These are phyloP conservation scores for Pristiophorus japonicus DNA, from an alignment of 2,113 vertebrate species.

Conservation along the genomic window DNA sequence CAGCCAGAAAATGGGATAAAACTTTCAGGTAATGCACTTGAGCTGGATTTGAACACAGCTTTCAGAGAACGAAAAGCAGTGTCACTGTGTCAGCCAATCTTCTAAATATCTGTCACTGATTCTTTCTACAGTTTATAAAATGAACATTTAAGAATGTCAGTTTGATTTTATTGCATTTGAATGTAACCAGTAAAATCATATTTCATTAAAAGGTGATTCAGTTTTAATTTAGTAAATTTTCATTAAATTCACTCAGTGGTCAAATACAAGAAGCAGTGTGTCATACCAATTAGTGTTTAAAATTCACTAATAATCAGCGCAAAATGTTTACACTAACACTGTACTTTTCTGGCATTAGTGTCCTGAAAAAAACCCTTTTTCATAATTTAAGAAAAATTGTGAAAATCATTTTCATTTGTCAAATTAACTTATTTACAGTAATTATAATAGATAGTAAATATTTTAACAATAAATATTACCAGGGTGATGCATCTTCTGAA, in stretches of 20 bases:
- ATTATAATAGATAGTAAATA: background rate
- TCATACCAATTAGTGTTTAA: conserved; percentile 75
- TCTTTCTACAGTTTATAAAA: background rate
- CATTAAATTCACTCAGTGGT: conserved; percentile 55
- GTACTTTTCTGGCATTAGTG: conserved; percentile 40
- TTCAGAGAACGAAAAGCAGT: background rate
- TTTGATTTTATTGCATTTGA: conserved; percentile 15
- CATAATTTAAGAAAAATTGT: background rate
- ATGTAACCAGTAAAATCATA: background rate
- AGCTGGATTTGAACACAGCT: background rate
- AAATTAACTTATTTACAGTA: background rate
- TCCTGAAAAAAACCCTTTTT: background rate
- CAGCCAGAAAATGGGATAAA: background rate
- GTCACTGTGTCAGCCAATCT: background rate
- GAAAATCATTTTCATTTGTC: background rate
- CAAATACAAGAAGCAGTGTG: conserved; percentile 61
- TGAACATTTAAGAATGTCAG: background rate
- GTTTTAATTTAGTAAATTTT: background rate
- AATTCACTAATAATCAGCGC: conserved; percentile 61
- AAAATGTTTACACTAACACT: conserved; percentile 47
- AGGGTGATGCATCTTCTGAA: background rate
- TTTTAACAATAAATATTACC: background rate
- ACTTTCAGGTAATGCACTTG: background rate
- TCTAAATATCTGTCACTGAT: background rate
- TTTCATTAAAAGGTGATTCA: background rate